A percentile compares a stretch with the other conserved stretches of the same genome.
Evolutionary conservation across 2,797 vertebrate genomes (phyloP).

Genomic region (Coilia nasus): DNA sequence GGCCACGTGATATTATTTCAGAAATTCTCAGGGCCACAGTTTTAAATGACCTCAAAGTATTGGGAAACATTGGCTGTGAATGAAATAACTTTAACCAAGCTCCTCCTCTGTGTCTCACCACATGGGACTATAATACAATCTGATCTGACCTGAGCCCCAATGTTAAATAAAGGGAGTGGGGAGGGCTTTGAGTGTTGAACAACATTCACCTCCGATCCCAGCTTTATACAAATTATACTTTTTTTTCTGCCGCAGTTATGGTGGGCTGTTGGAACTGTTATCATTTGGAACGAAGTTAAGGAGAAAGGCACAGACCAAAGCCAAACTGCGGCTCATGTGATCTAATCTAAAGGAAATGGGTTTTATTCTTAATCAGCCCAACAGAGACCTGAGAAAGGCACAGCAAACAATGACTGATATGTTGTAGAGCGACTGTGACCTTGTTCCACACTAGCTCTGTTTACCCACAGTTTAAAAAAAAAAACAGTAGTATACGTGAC

Average conservation of each 20-base stretch:
- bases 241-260: slow-evolving; percentile 48
- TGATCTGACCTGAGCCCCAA: slow-evolving; percentile 12
- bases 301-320: slow-evolving; percentile 28
- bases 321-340: slow-evolving; percentile 46
- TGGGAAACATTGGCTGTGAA: slow-evolving; percentile 40
- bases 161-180: slow-evolving; percentile 15
- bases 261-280: slow-evolving; percentile 43
- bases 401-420: slow-evolving; percentile 67
- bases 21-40: slow-evolving; percentile 57
- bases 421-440: slow-evolving; percentile 61
- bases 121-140: neutral
- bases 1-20: neutral
- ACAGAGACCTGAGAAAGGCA: slow-evolving; percentile 51
- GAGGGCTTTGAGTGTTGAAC: slow-evolving; percentile 26
- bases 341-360: slow-evolving; percentile 62
- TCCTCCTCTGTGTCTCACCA: neutral
- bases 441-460: slow-evolving; percentile 59
- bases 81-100: neutral
- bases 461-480: slow-evolving; percentile 61
- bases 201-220: slow-evolving; percentile 26
- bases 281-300: slow-evolving; percentile 36
- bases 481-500: slow-evolving; percentile 61
- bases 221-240: slow-evolving; percentile 36
- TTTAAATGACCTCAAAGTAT: slow-evolving; percentile 71
- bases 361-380: slow-evolving; percentile 62